Percentiles rank a stretch among this genome's conserved stretches.
phyloP scores from a whole-genome alignment of 2,888 invertebrate species.

The Apeira syringaria region DNA sequence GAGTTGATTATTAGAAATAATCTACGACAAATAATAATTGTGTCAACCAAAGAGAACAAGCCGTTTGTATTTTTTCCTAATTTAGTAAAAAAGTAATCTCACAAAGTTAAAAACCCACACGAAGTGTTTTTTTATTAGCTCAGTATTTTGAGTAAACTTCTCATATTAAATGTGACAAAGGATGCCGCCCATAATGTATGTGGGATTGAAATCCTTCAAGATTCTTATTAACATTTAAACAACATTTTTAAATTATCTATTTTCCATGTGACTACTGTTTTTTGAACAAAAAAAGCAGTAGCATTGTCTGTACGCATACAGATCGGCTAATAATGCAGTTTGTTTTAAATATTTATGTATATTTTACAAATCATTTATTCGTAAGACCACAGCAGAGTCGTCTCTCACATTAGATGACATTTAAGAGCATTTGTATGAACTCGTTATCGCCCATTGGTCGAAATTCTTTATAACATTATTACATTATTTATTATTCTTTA shows the following conservation, averaged over 20 bases:
- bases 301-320: conserved; percentile 42
- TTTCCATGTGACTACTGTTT: conserved; percentile 57
- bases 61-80: too few relatives aligned
- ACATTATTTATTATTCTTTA: too few relatives aligned
- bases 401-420: conserved; percentile 12
- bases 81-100: too few relatives aligned
- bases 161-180: conserved; percentile 37
- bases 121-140: not conserved
- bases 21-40: too few relatives aligned
- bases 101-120: not conserved
- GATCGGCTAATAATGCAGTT: conserved; percentile 40
- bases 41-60: too few relatives aligned
- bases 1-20: too few relatives aligned
- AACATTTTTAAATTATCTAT: conserved; percentile 42
- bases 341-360: conserved; percentile 7
- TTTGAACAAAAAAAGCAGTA: conserved; percentile 39
- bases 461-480: too few relatives aligned
- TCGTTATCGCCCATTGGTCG: too few relatives aligned
- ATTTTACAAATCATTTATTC: conserved; percentile 23
- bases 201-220: conserved; percentile 49
- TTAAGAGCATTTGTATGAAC: not conserved
- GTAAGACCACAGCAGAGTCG: conserved; percentile 11
- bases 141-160: conserved; percentile 16
- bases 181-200: conserved; percentile 56
- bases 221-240: conserved; percentile 51